Conservation (phyloP, 2,113 vertebrate genomes). For the Rhinoderma darwinii region DNA sequence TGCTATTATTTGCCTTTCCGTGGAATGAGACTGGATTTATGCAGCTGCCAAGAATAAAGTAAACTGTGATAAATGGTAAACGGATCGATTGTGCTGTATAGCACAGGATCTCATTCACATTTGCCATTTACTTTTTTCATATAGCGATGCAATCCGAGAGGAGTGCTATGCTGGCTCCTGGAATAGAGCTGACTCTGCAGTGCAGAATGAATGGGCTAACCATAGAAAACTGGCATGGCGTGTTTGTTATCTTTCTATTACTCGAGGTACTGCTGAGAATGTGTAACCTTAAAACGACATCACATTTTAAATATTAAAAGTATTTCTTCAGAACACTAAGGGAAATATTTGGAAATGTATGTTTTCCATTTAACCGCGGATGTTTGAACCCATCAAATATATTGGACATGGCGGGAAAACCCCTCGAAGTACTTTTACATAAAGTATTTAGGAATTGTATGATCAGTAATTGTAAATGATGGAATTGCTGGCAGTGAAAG, state of each 20-base stretch:
- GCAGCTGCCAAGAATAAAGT: constrained; percentile 10
- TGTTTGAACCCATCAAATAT: too few relatives aligned
- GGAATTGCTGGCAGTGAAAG: too few relatives aligned
- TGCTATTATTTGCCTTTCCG: background rate
- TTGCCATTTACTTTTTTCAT: background rate
- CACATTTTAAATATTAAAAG: too few relatives aligned
- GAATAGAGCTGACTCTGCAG: background rate
- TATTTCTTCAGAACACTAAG: too few relatives aligned
- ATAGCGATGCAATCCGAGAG: constrained; percentile 5
- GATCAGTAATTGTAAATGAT: too few relatives aligned
- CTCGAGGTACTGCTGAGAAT: background rate
- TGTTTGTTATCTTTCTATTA: background rate
- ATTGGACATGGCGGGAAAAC: too few relatives aligned
- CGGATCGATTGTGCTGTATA: background rate
- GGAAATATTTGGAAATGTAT: too few relatives aligned
- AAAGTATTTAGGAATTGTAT: too few relatives aligned
- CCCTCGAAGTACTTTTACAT: too few relatives aligned
- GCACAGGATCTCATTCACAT: background rate
- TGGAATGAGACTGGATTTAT: background rate
- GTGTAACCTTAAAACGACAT: background rate
- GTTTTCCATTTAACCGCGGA: too few relatives aligned
- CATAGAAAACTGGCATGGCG: background rate
- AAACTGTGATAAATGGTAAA: constrained; percentile 10
- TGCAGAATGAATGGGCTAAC: background rate
- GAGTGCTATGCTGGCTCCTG: background rate